Evolutionary conservation across 2,797 vertebrate species (phyloP), one percentile per base, ranked within the genome.

Genomic region (Myotis findleyi): DNA sequence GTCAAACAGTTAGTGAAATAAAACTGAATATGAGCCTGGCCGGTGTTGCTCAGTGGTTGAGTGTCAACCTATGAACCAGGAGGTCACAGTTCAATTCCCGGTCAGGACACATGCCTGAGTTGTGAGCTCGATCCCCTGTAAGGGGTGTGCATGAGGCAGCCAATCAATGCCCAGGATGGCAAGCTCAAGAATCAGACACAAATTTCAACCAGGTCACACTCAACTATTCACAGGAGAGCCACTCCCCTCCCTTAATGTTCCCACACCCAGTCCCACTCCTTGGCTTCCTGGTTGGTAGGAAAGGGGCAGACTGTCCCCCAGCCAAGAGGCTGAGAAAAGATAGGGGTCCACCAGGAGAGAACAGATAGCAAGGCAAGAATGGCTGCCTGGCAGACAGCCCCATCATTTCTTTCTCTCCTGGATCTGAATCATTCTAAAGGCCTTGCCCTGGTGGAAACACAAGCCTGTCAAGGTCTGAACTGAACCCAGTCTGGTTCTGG

Each of bases 351-450:
- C 38, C 47, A 38, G 53, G 9, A 68, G 27, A 87, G 21, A 51
- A 20, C 6, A 14, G n/a, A n/a, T 0, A 10, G 14, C 5, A 13
- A 72, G 55, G 17, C 13, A 17, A 57, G 41, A 64, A 25, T 0
- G 16, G 44, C 75, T n/a, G 20, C 53, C 8, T 18, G 36, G 12
- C 62, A n/a, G 41, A 76, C 10, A 77, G 11, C 14, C 38, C 27
- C 33, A 10, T 9, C 23, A 9, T n/a, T 1, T 7, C 23, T 47
- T 51, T 12, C 33, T 75, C 27, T 27, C 49, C 33, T 7, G 20
- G 12, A 30, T 10, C 3, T 7, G 2, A 5, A 9, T 12, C 11
- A 0, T 44, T 36, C 66, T 36, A 3, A 69, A 79, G 7, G 41
- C 10, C 3, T 16, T 33, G 62, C 27, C 17, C 64, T 53, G 20